These are phyloP conservation scores for Machimus rusticus DNA, from an alignment of 2,888 invertebrate species.

Conservation along the genomic window DNA sequence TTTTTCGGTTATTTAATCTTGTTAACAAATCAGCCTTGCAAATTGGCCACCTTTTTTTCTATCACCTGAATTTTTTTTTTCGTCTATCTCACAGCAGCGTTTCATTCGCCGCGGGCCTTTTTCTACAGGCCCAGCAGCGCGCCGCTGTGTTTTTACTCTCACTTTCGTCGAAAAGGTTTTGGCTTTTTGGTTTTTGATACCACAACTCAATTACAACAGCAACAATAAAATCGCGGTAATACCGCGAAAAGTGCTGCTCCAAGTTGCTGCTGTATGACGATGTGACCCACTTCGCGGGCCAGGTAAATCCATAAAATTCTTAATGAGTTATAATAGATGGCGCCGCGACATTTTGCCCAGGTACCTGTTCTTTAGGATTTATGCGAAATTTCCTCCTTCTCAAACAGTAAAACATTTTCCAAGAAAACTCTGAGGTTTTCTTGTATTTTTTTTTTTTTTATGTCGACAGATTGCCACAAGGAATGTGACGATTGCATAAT, in stretches of 20 bases:
- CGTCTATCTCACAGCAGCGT: background rate
- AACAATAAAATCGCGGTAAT: background rate
- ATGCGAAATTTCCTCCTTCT: background rate
- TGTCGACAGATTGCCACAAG: background rate
- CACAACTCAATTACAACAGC: background rate
- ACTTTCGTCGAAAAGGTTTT: background rate
- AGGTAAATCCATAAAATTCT: background rate
- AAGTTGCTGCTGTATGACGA: background rate
- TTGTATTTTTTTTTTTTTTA: background rate
- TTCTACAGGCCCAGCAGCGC: background rate
- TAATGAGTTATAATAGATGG: background rate
- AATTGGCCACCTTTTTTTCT: conserved; percentile 23
- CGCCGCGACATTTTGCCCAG: background rate
- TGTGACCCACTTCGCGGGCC: background rate
- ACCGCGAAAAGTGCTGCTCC: background rate
- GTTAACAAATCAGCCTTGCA: conserved; percentile 35
- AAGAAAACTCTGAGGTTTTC: background rate
- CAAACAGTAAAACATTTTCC: background rate
- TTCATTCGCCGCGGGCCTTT: background rate
- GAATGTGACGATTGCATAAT: conserved; percentile 32
- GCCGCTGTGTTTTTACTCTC: conserved; percentile 9
- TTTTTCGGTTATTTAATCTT: conserved; percentile 33
- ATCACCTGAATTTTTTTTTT: conserved; percentile 7
- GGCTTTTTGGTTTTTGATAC: background rate
- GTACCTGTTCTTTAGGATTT: background rate